Conservation (phyloP, 2,797 vertebrate species). For the Brachyrhaphis roseni region DNA sequence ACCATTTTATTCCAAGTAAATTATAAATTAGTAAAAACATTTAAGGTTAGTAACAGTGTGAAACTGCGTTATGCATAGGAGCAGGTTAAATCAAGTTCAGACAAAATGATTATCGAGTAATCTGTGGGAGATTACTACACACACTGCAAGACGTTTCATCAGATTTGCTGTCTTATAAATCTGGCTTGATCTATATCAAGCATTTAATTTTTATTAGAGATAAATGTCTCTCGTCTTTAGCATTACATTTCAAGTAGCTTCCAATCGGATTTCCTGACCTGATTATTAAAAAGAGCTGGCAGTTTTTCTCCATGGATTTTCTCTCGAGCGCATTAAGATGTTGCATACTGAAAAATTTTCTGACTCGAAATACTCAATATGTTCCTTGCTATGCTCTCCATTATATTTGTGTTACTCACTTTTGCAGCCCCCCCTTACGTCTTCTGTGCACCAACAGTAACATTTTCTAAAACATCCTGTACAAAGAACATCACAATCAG, state of each 20-base stretch:
- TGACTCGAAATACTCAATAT: not conserved
- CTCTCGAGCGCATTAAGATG: not conserved
- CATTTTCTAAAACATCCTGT: not conserved
- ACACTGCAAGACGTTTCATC: not conserved
- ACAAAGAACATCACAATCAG: not conserved
- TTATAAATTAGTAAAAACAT: not conserved
- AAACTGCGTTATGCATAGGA: not conserved
- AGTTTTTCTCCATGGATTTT: not conserved
- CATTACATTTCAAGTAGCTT: not conserved
- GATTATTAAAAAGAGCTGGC: not conserved
- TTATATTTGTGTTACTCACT: not conserved
- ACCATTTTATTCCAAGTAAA: not conserved
- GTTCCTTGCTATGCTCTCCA: not conserved
- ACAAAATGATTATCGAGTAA: not conserved
- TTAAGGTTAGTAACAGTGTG: not conserved
- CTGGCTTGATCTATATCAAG: not conserved
- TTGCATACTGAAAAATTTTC: not conserved
- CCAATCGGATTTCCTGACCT: not conserved
- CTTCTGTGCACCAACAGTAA: not conserved
- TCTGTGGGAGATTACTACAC: not conserved
- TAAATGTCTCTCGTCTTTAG: not conserved
- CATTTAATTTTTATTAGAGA: conserved; percentile 7
- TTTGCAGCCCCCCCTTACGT: not conserved
- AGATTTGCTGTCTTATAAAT: not conserved
- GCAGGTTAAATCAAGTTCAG: conserved; percentile 2